These are phyloP conservation scores for Ianthella basta DNA, from an alignment of 37 sponge, comb jelly and placozoan species.

Conservation along the genomic window DNA sequence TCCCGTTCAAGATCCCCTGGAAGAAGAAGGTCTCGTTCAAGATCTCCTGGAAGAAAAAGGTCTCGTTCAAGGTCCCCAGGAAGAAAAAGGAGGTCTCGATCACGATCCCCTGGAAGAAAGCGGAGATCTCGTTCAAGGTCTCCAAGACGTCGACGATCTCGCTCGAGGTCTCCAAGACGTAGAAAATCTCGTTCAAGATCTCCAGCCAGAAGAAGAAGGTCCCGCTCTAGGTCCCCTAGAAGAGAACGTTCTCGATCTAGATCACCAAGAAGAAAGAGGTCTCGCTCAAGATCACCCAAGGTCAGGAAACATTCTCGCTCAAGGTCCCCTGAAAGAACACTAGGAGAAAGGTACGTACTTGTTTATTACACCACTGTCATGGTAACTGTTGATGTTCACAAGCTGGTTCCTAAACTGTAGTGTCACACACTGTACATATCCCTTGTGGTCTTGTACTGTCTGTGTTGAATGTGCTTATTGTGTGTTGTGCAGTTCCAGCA, in stretches of 20 bases:
- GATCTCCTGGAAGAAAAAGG: neutral
- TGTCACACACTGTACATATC: too few relatives aligned
- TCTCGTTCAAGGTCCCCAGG: conserved; percentile 18
- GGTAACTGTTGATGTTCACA: too few relatives aligned
- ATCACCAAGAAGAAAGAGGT: conserved; percentile 3
- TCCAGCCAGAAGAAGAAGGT: conserved; percentile 9
- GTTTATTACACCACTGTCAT: neutral
- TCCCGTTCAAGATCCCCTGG: conserved; percentile 9
- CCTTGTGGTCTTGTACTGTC: too few relatives aligned
- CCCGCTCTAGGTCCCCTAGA: neutral
- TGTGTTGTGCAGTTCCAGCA: neutral
- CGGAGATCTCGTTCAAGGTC: conserved; percentile 9
- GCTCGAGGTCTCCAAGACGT: neutral
- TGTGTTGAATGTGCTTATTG: neutral
- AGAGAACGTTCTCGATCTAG: too few relatives aligned
- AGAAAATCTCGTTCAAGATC: neutral
- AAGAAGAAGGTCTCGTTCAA: conserved; percentile 6
- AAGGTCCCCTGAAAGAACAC: neutral
- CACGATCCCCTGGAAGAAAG: conserved; percentile 5
- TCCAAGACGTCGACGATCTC: neutral
- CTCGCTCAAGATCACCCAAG: neutral
- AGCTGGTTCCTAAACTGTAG: too few relatives aligned
- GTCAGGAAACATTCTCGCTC: too few relatives aligned
- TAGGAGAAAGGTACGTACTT: neutral
- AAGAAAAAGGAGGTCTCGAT: conserved; percentile 2